These are phyloP conservation scores for Galaxea fascicularis DNA, from an alignment of 92 coral and sea anemone species.

Conservation along the genomic window DNA sequence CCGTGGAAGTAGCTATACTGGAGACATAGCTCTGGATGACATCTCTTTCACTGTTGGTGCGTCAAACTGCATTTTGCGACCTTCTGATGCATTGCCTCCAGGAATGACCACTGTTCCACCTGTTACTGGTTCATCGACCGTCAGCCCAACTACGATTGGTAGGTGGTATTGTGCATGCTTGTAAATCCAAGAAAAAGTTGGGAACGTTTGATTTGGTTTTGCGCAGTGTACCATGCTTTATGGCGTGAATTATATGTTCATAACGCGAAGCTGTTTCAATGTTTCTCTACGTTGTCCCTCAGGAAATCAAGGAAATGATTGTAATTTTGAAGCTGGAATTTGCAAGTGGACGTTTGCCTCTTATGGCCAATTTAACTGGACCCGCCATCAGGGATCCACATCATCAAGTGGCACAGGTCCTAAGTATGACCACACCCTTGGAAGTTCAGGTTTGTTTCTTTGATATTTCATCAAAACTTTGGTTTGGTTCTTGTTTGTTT, in stretches of 20 bases:
- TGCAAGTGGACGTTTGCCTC: constrained; percentile 87
- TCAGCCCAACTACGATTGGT: constrained; percentile 83
- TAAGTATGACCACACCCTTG: constrained; percentile 82
- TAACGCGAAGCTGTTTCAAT: not conserved
- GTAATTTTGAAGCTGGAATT: constrained; percentile 85
- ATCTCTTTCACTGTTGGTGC: constrained; percentile 82
- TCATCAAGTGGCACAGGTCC: constrained; percentile 90
- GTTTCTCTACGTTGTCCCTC: not conserved
- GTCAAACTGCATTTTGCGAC: constrained; percentile 72
- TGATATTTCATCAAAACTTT: not conserved
- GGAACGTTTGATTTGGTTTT: not conserved
- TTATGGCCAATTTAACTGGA: constrained; percentile 93
- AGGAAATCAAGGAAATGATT: constrained; percentile 89
- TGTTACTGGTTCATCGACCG: constrained; percentile 70
- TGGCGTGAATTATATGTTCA: too few species aligned
- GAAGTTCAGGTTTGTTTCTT: constrained; percentile 57
- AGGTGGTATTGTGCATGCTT: not conserved
- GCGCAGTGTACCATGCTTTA: not conserved
- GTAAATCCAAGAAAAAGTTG: not conserved
- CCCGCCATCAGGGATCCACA: constrained; percentile 85
- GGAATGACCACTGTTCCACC: constrained; percentile 67
- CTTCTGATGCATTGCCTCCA: constrained; percentile 80
- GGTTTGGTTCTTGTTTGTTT: too few species aligned
- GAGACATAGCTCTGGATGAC: constrained; percentile 89
- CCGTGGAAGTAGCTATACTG: constrained; percentile 78